These are phyloP conservation scores for Drosophila paramelanica DNA, from an alignment of 2,888 invertebrate genomes.

Conservation along the genomic window DNA sequence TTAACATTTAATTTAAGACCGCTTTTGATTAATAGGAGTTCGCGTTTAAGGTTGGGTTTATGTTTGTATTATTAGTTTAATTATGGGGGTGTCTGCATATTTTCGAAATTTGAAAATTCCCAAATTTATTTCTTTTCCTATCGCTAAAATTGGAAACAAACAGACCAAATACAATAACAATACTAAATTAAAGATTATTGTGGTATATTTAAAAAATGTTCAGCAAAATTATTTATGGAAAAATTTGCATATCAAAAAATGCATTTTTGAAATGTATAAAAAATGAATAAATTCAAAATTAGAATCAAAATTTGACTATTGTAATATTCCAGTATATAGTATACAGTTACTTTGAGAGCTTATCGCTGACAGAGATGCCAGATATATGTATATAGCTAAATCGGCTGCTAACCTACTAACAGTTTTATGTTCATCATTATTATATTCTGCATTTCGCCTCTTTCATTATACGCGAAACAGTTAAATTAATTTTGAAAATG, in stretches of 20 bases:
- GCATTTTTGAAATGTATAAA: neutral
- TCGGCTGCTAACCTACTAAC: constrained; percentile 10
- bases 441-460: constrained; percentile 3
- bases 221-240: too few species aligned
- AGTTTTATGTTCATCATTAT: constrained; percentile 2
- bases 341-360: constrained; percentile 4
- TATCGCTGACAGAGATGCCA: neutral
- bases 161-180: too few species aligned
- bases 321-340: neutral
- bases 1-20: neutral
- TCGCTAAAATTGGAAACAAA: too few species aligned
- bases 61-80: neutral
- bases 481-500: constrained; percentile 28
- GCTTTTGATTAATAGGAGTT: neutral
- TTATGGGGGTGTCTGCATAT: neutral
- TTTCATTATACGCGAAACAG: constrained; percentile 29
- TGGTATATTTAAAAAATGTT: too few species aligned
- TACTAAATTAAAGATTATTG: too few species aligned
- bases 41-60: neutral
- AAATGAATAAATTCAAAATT: neutral
- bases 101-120: neutral
- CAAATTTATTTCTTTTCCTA: too few species aligned
- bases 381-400: neutral
- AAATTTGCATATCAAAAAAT: too few species aligned
- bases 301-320: too few species aligned